These are phyloP conservation scores for Carabus problematicus DNA, from an alignment of 2,888 invertebrate species.

Conservation along the genomic window DNA sequence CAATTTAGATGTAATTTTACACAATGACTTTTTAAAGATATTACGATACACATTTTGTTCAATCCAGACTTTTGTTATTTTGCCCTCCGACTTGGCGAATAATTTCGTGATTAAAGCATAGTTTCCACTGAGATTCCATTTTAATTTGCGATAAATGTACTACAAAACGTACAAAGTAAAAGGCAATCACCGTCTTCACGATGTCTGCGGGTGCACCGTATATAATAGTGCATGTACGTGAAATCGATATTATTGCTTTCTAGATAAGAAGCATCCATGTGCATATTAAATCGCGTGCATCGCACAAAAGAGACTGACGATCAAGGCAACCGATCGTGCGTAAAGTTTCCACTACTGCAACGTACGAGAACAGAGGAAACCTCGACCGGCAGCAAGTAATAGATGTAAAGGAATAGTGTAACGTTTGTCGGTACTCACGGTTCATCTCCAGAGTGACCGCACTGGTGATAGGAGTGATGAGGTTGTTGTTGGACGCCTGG, in stretches of 20 bases:
- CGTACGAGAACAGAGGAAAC: background rate
- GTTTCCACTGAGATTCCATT: background rate
- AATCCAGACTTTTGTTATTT: background rate
- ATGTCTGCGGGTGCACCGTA: conserved; percentile 5
- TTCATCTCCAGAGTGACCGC: conserved; percentile 75
- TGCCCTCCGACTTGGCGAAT: background rate
- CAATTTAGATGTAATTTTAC: too few relatives aligned
- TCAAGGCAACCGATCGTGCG: conserved; percentile 33
- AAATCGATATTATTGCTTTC: conserved; percentile 40
- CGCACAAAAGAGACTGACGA: conserved; percentile 24
- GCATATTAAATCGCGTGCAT: conserved; percentile 40
- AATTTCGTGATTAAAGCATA: background rate
- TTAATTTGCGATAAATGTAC: background rate
- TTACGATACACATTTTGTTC: too few relatives aligned
- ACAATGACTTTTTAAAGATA: too few relatives aligned
- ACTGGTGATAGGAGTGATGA: conserved; percentile 72
- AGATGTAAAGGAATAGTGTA: too few relatives aligned
- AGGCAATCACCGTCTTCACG: background rate
- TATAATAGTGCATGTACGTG: background rate
- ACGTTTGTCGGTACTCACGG: conserved; percentile 64
- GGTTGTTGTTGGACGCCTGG: conserved; percentile 76
- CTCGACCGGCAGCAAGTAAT: too few relatives aligned
- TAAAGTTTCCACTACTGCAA: conserved; percentile 22
- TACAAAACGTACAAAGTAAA: too few relatives aligned
- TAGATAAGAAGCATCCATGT: conserved; percentile 40